Evolutionary conservation across 2,888 invertebrate genomes (phyloP).

Genomic region (Sicus ferrugineus): DNA sequence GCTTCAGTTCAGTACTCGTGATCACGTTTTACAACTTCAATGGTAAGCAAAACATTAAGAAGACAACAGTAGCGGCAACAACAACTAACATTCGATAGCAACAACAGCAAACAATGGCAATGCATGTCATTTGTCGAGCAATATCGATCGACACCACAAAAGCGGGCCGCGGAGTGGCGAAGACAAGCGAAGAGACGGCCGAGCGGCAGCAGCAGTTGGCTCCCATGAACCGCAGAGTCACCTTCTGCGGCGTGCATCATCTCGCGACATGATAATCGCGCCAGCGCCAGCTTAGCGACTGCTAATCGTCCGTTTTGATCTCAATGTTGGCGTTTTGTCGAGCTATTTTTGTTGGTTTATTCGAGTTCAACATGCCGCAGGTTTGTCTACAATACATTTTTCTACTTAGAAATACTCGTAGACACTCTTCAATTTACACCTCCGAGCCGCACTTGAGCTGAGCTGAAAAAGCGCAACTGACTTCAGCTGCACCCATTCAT

Average conservation of each 20-base stretch:
- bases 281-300: conserved; percentile 3
- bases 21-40: conserved; percentile 3
- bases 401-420: not conserved
- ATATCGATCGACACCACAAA: conserved; percentile 22
- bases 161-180: not conserved
- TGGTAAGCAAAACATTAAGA: not conserved
- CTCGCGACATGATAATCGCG: not conserved
- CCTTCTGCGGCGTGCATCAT: conserved; percentile 23
- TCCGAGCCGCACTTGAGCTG: conserved; percentile 3
- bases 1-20: not conserved
- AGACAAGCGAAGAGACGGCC: not conserved
- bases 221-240: conserved; percentile 30
- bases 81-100: not conserved
- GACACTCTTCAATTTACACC: conserved; percentile 29
- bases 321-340: conserved; percentile 9
- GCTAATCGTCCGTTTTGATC: conserved; percentile 18
- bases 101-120: not conserved
- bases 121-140: conserved; percentile 33
- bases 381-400: too few species aligned
- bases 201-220: not conserved
- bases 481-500: conserved; percentile 23
- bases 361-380: too few species aligned
- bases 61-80: not conserved
- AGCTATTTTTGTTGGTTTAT: not conserved
- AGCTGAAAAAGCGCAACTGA: not conserved